A percentile compares a stretch with the other conserved stretches of the same genome.
phyloP scores from a whole-genome alignment of 1,140 invertebrate genomes.

The Cataglyphis hispanica region DNA sequence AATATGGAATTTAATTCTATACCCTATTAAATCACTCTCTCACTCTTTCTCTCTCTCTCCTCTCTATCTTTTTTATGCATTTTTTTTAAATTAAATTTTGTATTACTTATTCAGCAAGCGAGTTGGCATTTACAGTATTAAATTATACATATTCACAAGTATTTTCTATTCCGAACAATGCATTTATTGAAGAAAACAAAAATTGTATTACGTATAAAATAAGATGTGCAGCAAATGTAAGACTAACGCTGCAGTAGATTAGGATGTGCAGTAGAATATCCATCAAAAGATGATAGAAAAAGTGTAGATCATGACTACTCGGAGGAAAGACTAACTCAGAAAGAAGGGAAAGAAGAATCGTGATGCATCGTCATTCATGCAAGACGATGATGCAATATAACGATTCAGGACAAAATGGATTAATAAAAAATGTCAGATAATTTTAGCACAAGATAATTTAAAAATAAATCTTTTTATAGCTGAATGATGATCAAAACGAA shows the following conservation, averaged over 20 bases:
- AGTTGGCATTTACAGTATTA: neutral
- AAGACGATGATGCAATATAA: neutral
- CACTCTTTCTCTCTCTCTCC: neutral
- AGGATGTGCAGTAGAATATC: neutral
- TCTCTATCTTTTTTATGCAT: constrained; percentile 27
- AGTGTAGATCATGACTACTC: constrained; percentile 7
- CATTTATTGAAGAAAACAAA: neutral
- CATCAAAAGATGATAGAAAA: neutral
- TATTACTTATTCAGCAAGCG: neutral
- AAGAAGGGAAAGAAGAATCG: constrained; percentile 33
- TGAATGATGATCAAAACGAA: neutral
- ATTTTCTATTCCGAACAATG: neutral
- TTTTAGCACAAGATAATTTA: neutral
- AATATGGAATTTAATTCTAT: constrained; percentile 58
- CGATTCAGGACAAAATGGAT: constrained; percentile 36
- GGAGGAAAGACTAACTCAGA: neutral
- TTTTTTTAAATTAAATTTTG: constrained; percentile 46
- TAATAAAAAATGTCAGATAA: neutral
- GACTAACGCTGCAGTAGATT: neutral
- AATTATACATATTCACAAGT: constrained; percentile 3
- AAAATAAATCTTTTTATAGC: neutral
- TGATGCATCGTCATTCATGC: constrained; percentile 5
- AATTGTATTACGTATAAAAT: neutral
- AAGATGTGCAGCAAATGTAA: constrained; percentile 3
- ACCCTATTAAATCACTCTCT: constrained; percentile 35